Percentiles rank a stretch among this genome's conserved stretches.
These are phyloP conservation scores for Synanthedon vespiformis DNA, from an alignment of 2,888 invertebrate species.

Conservation along the genomic window DNA sequence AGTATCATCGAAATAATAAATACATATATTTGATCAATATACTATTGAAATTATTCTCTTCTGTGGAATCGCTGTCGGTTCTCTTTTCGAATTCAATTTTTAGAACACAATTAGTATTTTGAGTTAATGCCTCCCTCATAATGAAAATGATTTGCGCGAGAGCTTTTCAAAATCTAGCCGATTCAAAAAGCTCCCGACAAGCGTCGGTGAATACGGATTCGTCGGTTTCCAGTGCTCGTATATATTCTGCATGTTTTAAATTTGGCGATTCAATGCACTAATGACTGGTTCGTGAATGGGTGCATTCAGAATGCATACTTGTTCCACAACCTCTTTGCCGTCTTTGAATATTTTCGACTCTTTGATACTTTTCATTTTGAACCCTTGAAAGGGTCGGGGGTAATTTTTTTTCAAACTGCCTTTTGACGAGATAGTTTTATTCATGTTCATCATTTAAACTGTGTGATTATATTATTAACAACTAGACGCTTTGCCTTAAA, in stretches of 20 bases:
- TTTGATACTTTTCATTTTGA: not conserved
- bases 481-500: not conserved
- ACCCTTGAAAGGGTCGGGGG: not conserved
- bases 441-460: not conserved
- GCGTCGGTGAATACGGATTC: not conserved
- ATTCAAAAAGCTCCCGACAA: not conserved
- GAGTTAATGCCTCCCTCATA: not conserved
- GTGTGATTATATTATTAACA: not conserved
- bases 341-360: conserved; percentile 22
- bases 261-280: conserved; percentile 60
- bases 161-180: not conserved
- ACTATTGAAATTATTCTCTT: no score
- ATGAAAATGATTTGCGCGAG: not conserved
- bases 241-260: conserved; percentile 31
- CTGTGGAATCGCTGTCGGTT: no score
- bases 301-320: conserved; percentile 39
- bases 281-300: conserved; percentile 45
- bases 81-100: not conserved
- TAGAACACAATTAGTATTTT: not conserved
- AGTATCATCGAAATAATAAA: no score
- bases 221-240: not conserved
- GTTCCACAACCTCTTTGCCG: conserved; percentile 23
- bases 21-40: no score
- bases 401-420: not conserved
- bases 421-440: not conserved